A percentile compares a stretch with the other conserved stretches of the same genome.
These are phyloP conservation scores for Rhinichthys klamathensis DNA, from an alignment of 2,113 vertebrate genomes.

Conservation along the genomic window DNA sequence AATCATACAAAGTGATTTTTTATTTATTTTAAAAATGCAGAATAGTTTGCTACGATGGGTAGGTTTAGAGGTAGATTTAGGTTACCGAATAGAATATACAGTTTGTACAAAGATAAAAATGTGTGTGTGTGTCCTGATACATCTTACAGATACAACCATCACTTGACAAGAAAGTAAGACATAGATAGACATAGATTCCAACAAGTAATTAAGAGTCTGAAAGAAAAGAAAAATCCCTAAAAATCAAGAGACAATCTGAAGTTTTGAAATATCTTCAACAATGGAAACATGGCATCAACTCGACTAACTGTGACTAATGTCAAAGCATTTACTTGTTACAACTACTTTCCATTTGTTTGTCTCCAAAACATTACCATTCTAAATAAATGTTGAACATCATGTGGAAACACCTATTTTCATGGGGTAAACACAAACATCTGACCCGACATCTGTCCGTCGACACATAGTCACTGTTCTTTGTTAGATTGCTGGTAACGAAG, in stretches of 20 bases:
- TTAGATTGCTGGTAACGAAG: constrained; percentile 13
- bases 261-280: neutral
- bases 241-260: neutral
- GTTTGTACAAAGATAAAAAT: neutral
- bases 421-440: constrained; percentile 63
- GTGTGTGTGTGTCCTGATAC: constrained; percentile 50
- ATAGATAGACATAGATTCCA: too few species aligned
- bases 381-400: constrained; percentile 9
- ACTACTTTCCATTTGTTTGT: constrained; percentile 6
- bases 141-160: neutral
- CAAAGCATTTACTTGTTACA: neutral
- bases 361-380: neutral
- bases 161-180: neutral
- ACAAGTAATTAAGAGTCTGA: too few species aligned
- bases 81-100: too few species aligned
- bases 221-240: neutral
- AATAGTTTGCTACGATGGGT: too few species aligned
- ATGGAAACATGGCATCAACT: neutral
- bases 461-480: constrained; percentile 66
- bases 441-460: constrained; percentile 73
- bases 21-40: too few species aligned
- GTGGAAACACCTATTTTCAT: constrained; percentile 31
- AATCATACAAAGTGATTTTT: too few species aligned
- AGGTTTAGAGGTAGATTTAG: too few species aligned
- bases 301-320: neutral